These are phyloP conservation scores for Vireo griseus DNA, from an alignment of 2,797 vertebrate genomes.

Conservation along the genomic window DNA sequence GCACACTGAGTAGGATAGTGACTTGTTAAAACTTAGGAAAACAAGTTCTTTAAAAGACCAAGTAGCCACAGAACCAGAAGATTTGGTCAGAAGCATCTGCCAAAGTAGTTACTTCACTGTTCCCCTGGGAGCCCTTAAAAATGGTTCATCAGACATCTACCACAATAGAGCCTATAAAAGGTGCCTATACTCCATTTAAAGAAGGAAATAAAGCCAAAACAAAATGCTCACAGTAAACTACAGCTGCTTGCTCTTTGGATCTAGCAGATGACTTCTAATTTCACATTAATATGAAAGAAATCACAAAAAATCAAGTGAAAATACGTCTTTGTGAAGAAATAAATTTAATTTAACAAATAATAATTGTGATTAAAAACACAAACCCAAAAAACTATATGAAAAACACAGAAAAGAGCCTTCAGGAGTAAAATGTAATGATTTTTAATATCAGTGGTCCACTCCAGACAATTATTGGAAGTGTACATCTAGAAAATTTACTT, in stretches of 20 bases:
- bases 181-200: neutral
- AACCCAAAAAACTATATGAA: neutral
- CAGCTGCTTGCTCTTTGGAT: neutral
- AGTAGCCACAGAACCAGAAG: neutral
- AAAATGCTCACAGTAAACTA: neutral
- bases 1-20: neutral
- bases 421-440: neutral
- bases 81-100: neutral
- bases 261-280: neutral
- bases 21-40: constrained; percentile 11
- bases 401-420: neutral
- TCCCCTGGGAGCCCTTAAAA: neutral
- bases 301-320: neutral
- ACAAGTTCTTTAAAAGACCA: neutral
- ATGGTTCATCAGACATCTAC: neutral
- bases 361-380: neutral
- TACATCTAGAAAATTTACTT: neutral
- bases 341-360: neutral
- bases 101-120: neutral
- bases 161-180: neutral
- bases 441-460: neutral
- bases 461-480: neutral
- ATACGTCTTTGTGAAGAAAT: neutral
- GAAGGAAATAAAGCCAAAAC: neutral
- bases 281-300: neutral